These are phyloP conservation scores for Plebejus anna DNA, from an alignment of 2,888 invertebrate species.

Conservation along the genomic window DNA sequence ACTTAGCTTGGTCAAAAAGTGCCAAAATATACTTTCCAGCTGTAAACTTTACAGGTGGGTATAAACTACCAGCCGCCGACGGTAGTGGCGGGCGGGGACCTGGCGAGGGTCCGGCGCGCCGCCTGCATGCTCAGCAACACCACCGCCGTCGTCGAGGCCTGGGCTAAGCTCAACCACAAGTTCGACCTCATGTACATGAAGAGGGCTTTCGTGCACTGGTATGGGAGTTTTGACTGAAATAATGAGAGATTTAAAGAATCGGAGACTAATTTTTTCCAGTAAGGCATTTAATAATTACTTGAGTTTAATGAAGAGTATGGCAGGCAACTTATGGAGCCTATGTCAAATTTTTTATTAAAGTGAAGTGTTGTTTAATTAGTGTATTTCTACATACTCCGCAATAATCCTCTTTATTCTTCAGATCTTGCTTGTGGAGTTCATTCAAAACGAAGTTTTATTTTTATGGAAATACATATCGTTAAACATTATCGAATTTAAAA, in stretches of 20 bases:
- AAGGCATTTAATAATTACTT: too few relatives aligned
- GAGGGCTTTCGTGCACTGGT: constrained; percentile 97
- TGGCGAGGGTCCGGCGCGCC: constrained; percentile 91
- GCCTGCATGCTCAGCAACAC: constrained; percentile 95
- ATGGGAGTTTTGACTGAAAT: constrained; percentile 46
- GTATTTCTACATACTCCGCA: too few relatives aligned
- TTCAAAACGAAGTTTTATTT: too few relatives aligned
- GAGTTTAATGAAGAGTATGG: too few relatives aligned
- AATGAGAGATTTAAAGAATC: background rate
- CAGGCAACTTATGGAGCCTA: too few relatives aligned
- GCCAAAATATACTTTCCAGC: background rate
- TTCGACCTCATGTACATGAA: constrained; percentile 97
- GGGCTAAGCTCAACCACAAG: constrained; percentile 94
- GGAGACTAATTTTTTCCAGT: too few relatives aligned
- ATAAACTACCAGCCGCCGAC: constrained; percentile 92
- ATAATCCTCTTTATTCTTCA: too few relatives aligned
- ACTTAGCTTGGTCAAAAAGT: background rate
- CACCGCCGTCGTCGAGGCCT: constrained; percentile 93
- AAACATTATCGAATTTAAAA: too few relatives aligned
- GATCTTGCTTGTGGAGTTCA: too few relatives aligned
- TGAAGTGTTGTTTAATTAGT: too few relatives aligned
- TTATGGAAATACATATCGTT: too few relatives aligned
- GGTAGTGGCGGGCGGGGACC: constrained; percentile 86
- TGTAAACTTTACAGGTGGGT: constrained; percentile 67
- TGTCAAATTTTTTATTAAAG: too few relatives aligned